Base-by-base conservation (phyloP, 37 sponge, comb jelly and placozoan genomes). In the Hormiphora californensis region DNA sequence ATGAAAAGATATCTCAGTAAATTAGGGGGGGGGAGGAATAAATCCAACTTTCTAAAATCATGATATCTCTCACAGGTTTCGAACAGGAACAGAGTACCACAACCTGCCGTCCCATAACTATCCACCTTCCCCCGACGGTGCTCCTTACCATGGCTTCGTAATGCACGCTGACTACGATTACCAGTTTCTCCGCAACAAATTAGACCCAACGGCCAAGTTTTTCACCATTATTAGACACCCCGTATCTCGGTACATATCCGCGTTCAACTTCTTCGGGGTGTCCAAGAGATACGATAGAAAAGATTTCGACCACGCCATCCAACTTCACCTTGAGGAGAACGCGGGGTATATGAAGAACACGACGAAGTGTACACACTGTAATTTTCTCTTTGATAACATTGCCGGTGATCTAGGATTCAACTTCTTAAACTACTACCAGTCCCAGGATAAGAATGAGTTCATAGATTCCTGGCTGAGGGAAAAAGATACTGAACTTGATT, bases 151-250 rank as follows among this genome's bases (percentile, higher is more conserved):
- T 33, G 37, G 8, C 34, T 65, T 65, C 67, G 15, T 65, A 1
- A 65, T 65, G 37, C 33, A 65, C n/a, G 51, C 51, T 12, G 12
- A 46, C 51, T 46, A 46, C 51, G 12, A 12, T 12, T 12, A 8
- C 12, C 12, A 8, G 11, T 46, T 46, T 12, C 12, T 46, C 12
- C 51, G 8, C 11, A 46, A 17, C 51, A 46, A 46, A 12, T 12
- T 46, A 46, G 12, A 8, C 8, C 12, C 51, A 8, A 8, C 51
- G 8, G 51, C 12, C 12, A 46, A 46, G 51, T 46, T 65, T 38
- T 65, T 65, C 35, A 65, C 67, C 34, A 28, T 65, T 5, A 65
- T 28, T 4, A 65, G 67, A 38, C 7, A 65, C 67, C 67, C 67
- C 17, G 67, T 65, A 32, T 30, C 67, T 19, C 32, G 67, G 35